These are phyloP conservation scores for Nixonia krombeini DNA, from an alignment of 1,140 invertebrate species.

Conservation along the genomic window DNA sequence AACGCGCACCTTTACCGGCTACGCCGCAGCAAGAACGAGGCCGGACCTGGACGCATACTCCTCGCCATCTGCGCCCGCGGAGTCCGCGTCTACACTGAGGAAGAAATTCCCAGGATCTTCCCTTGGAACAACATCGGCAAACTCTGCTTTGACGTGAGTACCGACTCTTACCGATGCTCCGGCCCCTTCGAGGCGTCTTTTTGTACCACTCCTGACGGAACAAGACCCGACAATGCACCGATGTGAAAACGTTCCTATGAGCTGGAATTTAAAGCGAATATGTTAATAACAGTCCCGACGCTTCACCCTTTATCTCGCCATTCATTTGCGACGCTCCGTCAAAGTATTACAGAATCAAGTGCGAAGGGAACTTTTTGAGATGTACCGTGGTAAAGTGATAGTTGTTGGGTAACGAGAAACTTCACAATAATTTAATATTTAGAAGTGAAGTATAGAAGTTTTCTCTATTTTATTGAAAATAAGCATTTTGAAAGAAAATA, in stretches of 20 bases:
- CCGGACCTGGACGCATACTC: conserved; percentile 80
- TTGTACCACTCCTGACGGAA: too few species aligned
- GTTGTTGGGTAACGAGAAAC: too few species aligned
- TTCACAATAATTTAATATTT: too few species aligned
- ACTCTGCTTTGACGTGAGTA: conserved; percentile 89
- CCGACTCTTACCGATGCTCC: not conserved
- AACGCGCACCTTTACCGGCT: conserved; percentile 94
- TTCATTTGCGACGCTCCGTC: too few species aligned
- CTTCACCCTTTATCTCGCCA: not conserved
- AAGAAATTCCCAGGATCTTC: conserved; percentile 81
- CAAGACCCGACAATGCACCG: not conserved
- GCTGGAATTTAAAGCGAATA: not conserved
- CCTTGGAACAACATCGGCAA: conserved; percentile 95
- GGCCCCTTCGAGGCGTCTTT: not conserved
- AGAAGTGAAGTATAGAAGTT: too few species aligned
- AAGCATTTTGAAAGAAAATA: too few species aligned
- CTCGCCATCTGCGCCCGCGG: conserved; percentile 89
- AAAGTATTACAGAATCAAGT: too few species aligned
- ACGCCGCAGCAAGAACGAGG: conserved; percentile 85
- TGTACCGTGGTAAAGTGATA: too few species aligned
- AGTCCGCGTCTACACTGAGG: conserved; percentile 84
- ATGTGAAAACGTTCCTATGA: not conserved
- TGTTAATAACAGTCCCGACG: not conserved
- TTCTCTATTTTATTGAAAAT: too few species aligned
- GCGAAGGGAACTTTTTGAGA: too few species aligned